A percentile compares a stretch with the other conserved stretches of the same genome.
Evolutionary conservation across 1,140 invertebrate species (phyloP).

Genomic region (Drosophila teissieri): DNA sequence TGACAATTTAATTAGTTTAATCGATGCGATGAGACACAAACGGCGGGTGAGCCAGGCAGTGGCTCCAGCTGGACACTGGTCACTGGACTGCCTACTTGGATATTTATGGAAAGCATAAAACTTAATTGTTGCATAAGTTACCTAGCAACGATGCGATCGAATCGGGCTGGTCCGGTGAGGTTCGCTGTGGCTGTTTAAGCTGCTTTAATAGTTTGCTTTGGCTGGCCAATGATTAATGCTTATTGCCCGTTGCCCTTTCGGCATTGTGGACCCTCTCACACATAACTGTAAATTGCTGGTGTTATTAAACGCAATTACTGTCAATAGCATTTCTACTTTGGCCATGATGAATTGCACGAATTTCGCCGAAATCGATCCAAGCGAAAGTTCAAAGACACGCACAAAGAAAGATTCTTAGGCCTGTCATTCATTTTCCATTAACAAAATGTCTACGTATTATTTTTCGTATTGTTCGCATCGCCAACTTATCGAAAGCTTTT

Average conservation of each 20-base stretch:
- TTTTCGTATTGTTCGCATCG: conserved; percentile 29
- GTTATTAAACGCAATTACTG: conserved; percentile 79
- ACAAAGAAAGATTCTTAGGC: conserved; percentile 10
- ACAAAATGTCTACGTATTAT: conserved; percentile 55
- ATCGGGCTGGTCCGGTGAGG: background rate
- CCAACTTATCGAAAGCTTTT: conserved; percentile 63
- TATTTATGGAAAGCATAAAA: conserved; percentile 78
- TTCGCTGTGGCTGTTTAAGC: conserved; percentile 28
- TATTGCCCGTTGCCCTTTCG: conserved; percentile 51
- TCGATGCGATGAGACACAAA: conserved; percentile 69
- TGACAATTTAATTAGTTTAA: conserved; percentile 82
- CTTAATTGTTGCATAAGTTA: conserved; percentile 79
- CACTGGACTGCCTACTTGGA: conserved; percentile 34
- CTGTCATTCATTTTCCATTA: conserved; percentile 71
- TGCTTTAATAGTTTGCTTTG: conserved; percentile 58
- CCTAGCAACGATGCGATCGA: conserved; percentile 33
- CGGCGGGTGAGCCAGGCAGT: conserved; percentile 1
- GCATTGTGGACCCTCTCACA: conserved; percentile 27
- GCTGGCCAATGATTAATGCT: conserved; percentile 69
- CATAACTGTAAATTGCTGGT: conserved; percentile 71
- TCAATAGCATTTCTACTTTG: conserved; percentile 60
- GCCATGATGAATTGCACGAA: conserved; percentile 77
- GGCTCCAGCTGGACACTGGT: background rate
- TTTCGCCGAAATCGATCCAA: conserved; percentile 32
- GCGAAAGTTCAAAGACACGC: conserved; percentile 80